phyloP scores from a whole-genome alignment of 2,888 invertebrate genomes.

The Pammene fasciana region DNA sequence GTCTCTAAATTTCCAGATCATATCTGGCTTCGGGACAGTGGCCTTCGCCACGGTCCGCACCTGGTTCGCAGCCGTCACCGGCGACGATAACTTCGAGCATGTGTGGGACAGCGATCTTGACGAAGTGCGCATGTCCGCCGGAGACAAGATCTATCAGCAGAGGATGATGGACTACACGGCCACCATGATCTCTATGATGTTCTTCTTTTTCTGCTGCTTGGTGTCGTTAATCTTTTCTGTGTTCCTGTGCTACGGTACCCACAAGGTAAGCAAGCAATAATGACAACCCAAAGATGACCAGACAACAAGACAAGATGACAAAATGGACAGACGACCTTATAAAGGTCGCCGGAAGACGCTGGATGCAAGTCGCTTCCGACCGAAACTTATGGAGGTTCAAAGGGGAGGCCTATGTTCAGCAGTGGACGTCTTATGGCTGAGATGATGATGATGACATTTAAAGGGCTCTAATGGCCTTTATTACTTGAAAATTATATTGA shows the following conservation, averaged over 20 bases:
- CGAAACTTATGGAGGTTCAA: too few species aligned
- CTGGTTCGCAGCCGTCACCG: not conserved
- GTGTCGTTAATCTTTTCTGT: slow-evolving; percentile 41
- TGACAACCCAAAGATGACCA: not conserved
- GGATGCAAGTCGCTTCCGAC: too few species aligned
- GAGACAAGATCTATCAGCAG: not conserved
- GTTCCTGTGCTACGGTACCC: slow-evolving; percentile 42
- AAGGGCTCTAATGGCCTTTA: too few species aligned
- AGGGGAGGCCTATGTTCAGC: too few species aligned
- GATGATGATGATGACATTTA: too few species aligned
- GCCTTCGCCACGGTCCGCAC: not conserved
- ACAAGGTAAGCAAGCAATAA: slow-evolving; percentile 28
- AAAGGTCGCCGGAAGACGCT: too few species aligned
- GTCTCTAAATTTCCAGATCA: not conserved
- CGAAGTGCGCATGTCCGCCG: not conserved
- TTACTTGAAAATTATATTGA: too few species aligned
- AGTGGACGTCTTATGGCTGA: too few species aligned
- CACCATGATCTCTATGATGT: not conserved
- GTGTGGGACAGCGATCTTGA: not conserved
- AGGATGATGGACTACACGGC: not conserved
- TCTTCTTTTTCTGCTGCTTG: slow-evolving; percentile 26
- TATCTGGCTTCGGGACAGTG: not conserved
- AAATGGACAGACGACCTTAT: too few species aligned
- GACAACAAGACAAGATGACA: too few species aligned
- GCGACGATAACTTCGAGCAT: not conserved